These are phyloP conservation scores for Butorides virescens DNA, from an alignment of 2,113 vertebrate species.

Conservation along the genomic window DNA sequence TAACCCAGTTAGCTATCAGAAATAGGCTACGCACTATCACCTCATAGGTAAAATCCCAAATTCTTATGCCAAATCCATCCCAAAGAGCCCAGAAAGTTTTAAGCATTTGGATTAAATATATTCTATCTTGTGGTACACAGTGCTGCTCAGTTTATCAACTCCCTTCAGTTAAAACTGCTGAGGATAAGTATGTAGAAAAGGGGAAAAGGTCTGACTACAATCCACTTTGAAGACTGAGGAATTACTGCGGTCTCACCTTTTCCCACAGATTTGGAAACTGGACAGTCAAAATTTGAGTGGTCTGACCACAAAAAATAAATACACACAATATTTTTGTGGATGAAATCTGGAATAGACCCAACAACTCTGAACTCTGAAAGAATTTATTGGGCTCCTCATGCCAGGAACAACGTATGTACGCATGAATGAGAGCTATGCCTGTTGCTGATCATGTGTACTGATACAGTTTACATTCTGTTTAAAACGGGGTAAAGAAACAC, in stretches of 20 bases:
- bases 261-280: background rate
- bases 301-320: background rate
- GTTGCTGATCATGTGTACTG: background rate
- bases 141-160: background rate
- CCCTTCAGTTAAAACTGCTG: background rate
- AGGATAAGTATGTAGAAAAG: background rate
- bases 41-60: background rate
- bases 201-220: background rate
- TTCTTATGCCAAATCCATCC: background rate
- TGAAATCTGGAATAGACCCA: background rate
- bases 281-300: background rate
- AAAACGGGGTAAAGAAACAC: background rate
- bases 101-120: background rate
- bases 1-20: background rate
- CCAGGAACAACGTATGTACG: accelerated
- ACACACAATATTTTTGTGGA: background rate
- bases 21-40: background rate
- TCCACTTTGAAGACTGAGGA: background rate
- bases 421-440: accelerated
- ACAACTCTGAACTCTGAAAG: background rate
- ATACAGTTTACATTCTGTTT: background rate
- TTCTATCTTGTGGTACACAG: background rate
- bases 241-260: background rate
- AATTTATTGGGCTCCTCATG: background rate
- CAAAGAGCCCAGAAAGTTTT: background rate